A percentile compares a stretch with the other conserved stretches of the same genome.
phyloP scores from a whole-genome alignment of 2,113 vertebrate species.

The Myocastor coypus region DNA sequence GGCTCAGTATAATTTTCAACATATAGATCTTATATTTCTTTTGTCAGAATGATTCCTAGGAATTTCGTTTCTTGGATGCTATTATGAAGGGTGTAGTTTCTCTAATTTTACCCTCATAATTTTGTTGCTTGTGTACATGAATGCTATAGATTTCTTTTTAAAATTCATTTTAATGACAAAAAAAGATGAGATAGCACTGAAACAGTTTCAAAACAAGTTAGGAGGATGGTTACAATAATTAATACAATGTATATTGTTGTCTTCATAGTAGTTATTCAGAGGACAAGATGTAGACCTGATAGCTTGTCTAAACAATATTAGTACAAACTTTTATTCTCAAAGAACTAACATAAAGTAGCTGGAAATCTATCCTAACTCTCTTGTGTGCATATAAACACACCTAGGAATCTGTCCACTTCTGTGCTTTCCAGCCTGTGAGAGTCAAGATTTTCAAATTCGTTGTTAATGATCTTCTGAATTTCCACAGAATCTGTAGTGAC shows the following conservation, averaged over 20 bases:
- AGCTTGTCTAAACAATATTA: too few species aligned
- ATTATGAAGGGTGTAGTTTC: neutral
- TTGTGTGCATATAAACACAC: too few species aligned
- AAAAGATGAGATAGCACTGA: too few species aligned
- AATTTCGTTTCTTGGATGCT: neutral
- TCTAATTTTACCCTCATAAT: neutral
- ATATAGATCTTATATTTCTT: neutral
- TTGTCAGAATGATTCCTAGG: neutral
- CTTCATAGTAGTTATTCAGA: too few species aligned
- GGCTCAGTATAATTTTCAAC: neutral
- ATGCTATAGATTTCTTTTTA: neutral
- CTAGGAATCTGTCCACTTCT: neutral
- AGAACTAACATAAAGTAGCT: too few species aligned
- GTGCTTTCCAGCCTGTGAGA: neutral
- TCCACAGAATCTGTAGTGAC: neutral
- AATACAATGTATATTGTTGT: too few species aligned
- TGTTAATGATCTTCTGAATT: neutral
- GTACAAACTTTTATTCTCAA: too few species aligned
- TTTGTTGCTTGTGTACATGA: neutral
- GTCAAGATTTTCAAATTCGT: neutral
- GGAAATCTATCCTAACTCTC: too few species aligned
- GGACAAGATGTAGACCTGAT: too few species aligned
- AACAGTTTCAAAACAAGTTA: too few species aligned
- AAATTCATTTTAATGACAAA: too few species aligned
- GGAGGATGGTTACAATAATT: too few species aligned